Evolutionary conservation across 2,113 vertebrate species (phyloP), one percentile per base, ranked within the genome.

Genomic region (Sula dactylatra): DNA sequence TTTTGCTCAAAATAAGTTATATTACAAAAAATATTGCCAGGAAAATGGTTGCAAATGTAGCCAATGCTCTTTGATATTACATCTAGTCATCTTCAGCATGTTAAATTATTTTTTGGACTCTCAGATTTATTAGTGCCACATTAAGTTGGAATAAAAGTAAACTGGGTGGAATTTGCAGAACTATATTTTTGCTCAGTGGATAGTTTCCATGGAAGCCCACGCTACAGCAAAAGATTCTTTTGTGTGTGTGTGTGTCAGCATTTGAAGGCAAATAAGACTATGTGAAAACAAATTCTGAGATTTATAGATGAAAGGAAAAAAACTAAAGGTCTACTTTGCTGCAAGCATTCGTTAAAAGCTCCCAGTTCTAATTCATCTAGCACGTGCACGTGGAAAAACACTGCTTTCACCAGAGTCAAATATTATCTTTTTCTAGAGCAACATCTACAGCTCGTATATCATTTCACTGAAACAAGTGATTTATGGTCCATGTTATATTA

Each of bases 81-180:
- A 55, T 11, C 27, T 81, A 82, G 24, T 82, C 9, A 2, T 61
- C 72, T 96, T 84, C 25, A 87, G 31, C 32, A 62, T 47, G 42
- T 92, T 77, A 82, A 82, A 67, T 87, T 92, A 56, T 66, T 93
- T 81, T 90, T 77, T 90, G 6, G 20, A 61, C 71, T 93, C n/a
- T 90, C 36, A 94, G 86, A 82, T 65, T 97, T 95, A 94, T 97
- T 96, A 97, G 88, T 90, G 49, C 12, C 20, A 17, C 87, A 94
- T 81, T 49, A 92, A 96, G 58, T 96, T 90, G 65, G 67, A 45
- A 40, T 56, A 55, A 84, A 89, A 74, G 13, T 54, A 90, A 95
- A 89, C 36, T 64, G 27, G 31, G 36, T 86, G 54, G 65, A 90
- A 90, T 95, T 94, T 96, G 49, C 38, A 88, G 64, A 83, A 34